Evolutionary conservation across 2,113 vertebrate genomes (phyloP), one percentile per base, ranked within the genome.

Genomic region (Tor tambroides): DNA sequence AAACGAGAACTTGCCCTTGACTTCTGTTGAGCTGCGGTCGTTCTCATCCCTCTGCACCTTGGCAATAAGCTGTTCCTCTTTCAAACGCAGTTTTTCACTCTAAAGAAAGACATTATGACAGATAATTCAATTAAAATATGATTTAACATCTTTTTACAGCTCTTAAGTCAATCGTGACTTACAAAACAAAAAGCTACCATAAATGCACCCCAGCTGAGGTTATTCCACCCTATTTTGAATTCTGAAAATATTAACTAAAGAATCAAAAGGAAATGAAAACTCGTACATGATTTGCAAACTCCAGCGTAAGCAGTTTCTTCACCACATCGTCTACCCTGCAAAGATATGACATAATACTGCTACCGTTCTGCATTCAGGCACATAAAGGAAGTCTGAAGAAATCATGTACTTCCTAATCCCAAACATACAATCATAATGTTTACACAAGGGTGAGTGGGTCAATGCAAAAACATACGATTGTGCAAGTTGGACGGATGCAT

Each of bases 241-340:
- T 41, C 28, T 28, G 46, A 61, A 6, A 74, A 12, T 2, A 46
- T 23, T 19, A 1, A 54, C 43, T 9, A 11, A 28, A 32, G 4
- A 63, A 56, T 1, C 6, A 49, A 49, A 59, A 51, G 12, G 23
- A 71, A 51, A 83, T 32, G 21, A 10, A 78, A 76, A 67, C 5
- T 61, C 96, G 94, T 90, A 99, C 98, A 92, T 96, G 95, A 89
- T 84, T 95, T 11, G 96, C 97, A 91, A 99, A 94, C 91, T 99
- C 98, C 95, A 99, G 86, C 1, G 97, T 96, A 84, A 99, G 87
- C n/a, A 99, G 86, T 81, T 94, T 95, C 93, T 90, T 97, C 85
- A 99, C 96, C 2, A 98, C 49, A 86, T 97, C 97, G 14, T 98
- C 96, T 41, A 96, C 93, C 6, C 98, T 99, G 90, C 86, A 91